Base-by-base conservation (phyloP, 2,888 invertebrate genomes). In the Leucoma salicis region DNA sequence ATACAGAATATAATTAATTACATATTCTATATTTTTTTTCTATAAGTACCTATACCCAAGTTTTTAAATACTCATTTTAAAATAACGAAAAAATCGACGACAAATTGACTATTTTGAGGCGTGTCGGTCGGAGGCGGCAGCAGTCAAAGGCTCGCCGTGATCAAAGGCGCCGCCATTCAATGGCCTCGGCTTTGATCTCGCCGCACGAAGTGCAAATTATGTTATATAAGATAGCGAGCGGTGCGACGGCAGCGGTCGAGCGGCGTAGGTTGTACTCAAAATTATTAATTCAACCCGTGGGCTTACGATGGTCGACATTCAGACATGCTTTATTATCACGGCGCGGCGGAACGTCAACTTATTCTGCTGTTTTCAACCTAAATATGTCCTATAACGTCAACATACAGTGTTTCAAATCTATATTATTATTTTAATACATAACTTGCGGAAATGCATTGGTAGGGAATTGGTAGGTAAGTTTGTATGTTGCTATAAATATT, bases 121-220 rank as follows among this genome's bases (percentile, higher is more conserved):
- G 82, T 81, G 83, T 77, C 80, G 72, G 73, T 78, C 74, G 76
- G 78, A 75, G 83, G 84, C 84, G 86, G 87, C 80, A 70, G 74
- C 77, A 71, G 66, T 86, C 85, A 88, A 89, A 87, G 85, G 85
- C 82, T 70, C 74, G 74, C 66, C 65, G 74, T 80, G 88, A 90
- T 90, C 88, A 90, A 90, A 90, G 85, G 82, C 72, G 72, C 90
- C 89, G 89, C 78, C 83, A 76, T 74, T 80, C 78, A 78, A 69
- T 70, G 77, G 80, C 77, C 76, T 73, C 66, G 62, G 71, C 89
- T 89, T 90, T 90, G 89, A 90, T 88, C 82, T 84, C 70, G 71
- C 89, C 88, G 89, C 87, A 74, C 76, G 80, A 88, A 89, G 89
- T 90, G 90, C 90, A 90, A 90, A 90, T 90, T 90, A 90, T 89